A percentile compares a stretch with the other conserved stretches of the same genome.
Conservation (phyloP, 2,113 vertebrate genomes). For the Menidia beryllina region DNA sequence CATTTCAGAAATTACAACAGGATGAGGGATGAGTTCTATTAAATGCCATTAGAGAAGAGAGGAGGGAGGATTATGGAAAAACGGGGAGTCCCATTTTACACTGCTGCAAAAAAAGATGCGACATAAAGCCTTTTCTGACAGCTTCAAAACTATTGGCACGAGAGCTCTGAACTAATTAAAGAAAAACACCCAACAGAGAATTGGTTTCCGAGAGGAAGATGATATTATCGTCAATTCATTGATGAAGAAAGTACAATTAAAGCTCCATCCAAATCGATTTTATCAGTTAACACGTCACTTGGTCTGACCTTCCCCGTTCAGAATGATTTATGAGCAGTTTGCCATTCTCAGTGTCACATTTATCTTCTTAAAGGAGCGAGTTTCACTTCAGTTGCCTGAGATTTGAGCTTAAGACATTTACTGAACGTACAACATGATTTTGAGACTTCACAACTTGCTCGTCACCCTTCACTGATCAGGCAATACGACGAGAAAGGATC, state of each 20-base stretch:
- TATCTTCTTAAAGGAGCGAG: neutral
- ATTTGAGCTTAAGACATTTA: neutral
- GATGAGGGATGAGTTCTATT: constrained; percentile 48
- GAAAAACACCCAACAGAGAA: neutral
- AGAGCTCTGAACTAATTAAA: neutral
- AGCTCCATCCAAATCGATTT: neutral
- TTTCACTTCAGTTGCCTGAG: neutral
- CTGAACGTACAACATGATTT: neutral
- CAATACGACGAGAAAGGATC: neutral
- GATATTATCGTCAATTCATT: neutral
- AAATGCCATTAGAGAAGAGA: constrained; percentile 54
- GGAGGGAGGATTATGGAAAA: constrained; percentile 31
- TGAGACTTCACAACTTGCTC: neutral
- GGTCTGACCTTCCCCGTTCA: neutral
- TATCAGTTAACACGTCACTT: neutral
- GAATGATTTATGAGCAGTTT: constrained; percentile 17
- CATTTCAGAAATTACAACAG: constrained; percentile 61
- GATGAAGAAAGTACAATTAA: neutral
- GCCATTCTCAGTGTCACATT: neutral
- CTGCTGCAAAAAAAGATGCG: constrained; percentile 8
- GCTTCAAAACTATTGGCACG: constrained; percentile 5
- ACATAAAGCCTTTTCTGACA: constrained; percentile 33
- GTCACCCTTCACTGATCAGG: neutral
- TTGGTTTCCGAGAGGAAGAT: no score
- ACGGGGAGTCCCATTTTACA: constrained; percentile 28